Evolutionary conservation across 1,140 invertebrate genomes (phyloP), one percentile per base, ranked within the genome.

Genomic region (Drosophila suzukii): DNA sequence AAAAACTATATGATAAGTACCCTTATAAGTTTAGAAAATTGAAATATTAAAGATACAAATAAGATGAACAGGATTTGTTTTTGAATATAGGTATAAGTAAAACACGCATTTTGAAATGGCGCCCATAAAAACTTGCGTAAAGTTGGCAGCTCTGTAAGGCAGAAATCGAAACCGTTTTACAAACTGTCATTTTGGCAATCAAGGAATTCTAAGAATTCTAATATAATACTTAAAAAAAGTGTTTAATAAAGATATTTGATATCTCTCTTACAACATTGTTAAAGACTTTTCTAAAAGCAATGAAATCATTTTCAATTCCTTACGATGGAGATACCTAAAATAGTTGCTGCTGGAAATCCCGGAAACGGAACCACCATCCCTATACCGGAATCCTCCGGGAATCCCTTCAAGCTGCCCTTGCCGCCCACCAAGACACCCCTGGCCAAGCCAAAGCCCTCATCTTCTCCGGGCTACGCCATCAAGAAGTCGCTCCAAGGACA

Each of bases 401-500:
- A 11, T 17, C 13, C 6, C 2, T 83, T 82, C 17, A 83, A 55
- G 47, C n/a, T 63, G 30, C 81, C 81, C 0, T 11, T 63, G 43
- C 60, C 57, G 2, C 27, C 47, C 0, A 50, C 24, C 2, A 27
- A 20, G 2, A 10, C 3, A 30, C 17, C 32, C 3, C n/a, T 50
- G 55, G 43, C 13, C 32, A 34, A 10, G 32, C 32, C 7, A 10
- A 34, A 10, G 6, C 39, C 24, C 11, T 0, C 8, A 1, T 13
- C 6, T 0, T 59, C 62, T 0, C 84, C 83, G 1, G 76, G 67
- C 1, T 88, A 88, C 36, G 36, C 36, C 4, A 13, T 74, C 3
- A 71, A 67, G 30, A 3, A 24, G 17, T 44, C 50, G 3, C 34
- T 83, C 6, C 8, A 54, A 8, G 84, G 84, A 0, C 83, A 88